These are phyloP conservation scores for Campoplex nolae DNA, from an alignment of 2,888 invertebrate species.

Conservation along the genomic window DNA sequence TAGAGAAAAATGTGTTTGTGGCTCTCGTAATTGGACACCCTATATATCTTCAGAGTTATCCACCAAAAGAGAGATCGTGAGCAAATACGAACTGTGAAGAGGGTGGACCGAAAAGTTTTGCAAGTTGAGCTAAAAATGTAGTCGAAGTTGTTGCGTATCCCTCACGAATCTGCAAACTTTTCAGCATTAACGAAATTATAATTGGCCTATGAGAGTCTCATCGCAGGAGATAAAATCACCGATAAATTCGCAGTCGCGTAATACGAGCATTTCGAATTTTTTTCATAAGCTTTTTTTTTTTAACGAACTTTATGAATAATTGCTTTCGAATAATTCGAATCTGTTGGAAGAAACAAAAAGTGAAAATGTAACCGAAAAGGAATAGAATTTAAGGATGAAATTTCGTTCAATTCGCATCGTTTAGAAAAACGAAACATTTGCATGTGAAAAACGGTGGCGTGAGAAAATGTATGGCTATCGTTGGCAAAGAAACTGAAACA, in stretches of 20 bases:
- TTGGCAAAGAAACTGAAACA: slow-evolving; percentile 56
- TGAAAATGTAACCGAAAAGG: not conserved
- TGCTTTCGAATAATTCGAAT: not conserved
- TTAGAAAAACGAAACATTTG: not conserved
- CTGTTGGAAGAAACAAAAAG: not conserved
- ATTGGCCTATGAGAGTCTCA: slow-evolving; percentile 27
- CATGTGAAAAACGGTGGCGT: slow-evolving; percentile 33
- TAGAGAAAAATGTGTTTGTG: not conserved
- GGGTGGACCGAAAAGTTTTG: slow-evolving; percentile 44
- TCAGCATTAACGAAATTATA: slow-evolving; percentile 43
- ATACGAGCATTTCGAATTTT: not conserved
- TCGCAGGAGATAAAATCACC: slow-evolving; percentile 5
- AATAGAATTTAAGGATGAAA: not conserved
- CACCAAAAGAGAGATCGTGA: slow-evolving; percentile 11
- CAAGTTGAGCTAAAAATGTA: slow-evolving; percentile 30
- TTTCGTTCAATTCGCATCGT: not conserved
- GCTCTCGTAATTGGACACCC: not conserved
- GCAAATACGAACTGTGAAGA: slow-evolving; percentile 23
- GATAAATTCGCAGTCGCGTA: not conserved
- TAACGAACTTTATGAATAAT: not conserved
- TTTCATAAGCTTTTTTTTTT: not conserved
- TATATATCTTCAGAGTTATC: not conserved
- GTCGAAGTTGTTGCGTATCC: slow-evolving; percentile 39
- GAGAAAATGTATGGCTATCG: slow-evolving; percentile 60
- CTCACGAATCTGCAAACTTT: slow-evolving; percentile 6